phyloP scores from a whole-genome alignment of 2,113 vertebrate genomes.

The Syrrhaptes paradoxus region DNA sequence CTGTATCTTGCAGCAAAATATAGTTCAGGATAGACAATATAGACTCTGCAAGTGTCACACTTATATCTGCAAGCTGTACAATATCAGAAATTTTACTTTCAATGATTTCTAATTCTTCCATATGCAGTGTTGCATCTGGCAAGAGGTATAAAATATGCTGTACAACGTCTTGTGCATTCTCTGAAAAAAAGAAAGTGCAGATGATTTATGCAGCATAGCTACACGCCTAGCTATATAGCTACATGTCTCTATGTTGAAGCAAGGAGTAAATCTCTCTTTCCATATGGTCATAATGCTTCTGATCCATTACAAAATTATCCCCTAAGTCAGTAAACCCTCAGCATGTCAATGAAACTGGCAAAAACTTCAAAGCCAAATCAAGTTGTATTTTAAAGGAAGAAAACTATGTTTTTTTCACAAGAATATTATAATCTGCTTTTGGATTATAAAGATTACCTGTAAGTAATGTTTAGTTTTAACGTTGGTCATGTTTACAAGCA shows the following conservation, averaged over 20 bases:
- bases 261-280: background rate
- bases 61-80: conserved; percentile 45
- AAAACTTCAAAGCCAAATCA: background rate
- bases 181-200: conserved; percentile 5
- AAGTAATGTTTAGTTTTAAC: background rate
- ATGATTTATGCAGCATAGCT: background rate
- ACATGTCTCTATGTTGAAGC: background rate
- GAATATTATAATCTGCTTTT: background rate
- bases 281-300: background rate
- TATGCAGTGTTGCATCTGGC: background rate
- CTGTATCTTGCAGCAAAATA: conserved; percentile 40
- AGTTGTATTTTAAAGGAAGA: background rate
- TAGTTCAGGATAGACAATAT: conserved; percentile 48
- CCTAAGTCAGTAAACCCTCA: background rate
- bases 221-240: background rate
- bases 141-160: conserved; percentile 71
- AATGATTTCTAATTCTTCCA: conserved; percentile 65
- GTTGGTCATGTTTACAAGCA: background rate
- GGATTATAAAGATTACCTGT: background rate
- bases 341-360: background rate
- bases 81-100: conserved; percentile 64
- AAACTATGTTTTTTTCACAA: background rate
- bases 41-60: conserved; percentile 24
- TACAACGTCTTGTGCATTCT: conserved; percentile 66
- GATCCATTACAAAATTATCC: background rate